Percentiles rank a stretch among this genome's conserved stretches.
phyloP scores from a whole-genome alignment of 1,140 invertebrate species.

The Leucophenga varia region DNA sequence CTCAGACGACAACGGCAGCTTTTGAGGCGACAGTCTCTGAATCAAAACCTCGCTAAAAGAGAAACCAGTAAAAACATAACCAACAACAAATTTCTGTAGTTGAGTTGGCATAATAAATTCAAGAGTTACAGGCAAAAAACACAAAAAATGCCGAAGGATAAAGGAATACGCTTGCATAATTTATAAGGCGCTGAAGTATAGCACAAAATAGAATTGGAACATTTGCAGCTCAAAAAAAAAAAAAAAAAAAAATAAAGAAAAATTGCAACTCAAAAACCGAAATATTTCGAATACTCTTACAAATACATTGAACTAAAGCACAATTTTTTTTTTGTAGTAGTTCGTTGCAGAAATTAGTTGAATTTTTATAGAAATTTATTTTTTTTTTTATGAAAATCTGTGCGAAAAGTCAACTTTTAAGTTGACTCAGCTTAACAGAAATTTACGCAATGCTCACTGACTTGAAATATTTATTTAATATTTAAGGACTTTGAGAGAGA shows the following conservation, averaged over 20 bases:
- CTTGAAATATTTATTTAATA: slow-evolving; percentile 30
- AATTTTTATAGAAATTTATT: too few relatives aligned
- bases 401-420: too few relatives aligned
- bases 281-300: too few relatives aligned
- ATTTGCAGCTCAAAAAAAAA: background rate
- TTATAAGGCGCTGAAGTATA: slow-evolving; percentile 20
- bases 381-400: too few relatives aligned
- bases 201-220: background rate
- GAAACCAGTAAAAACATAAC: too few relatives aligned
- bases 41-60: too few relatives aligned
- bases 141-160: background rate
- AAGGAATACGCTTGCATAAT: slow-evolving; percentile 28
- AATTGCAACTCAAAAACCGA: too few relatives aligned
- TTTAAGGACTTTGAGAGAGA: slow-evolving; percentile 10
- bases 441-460: slow-evolving; percentile 4
- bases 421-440: too few relatives aligned
- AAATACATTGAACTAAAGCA: too few relatives aligned
- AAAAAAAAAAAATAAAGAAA: slow-evolving; percentile 19
- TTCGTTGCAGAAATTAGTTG: too few relatives aligned
- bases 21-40: too few relatives aligned
- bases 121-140: slow-evolving; percentile 12
- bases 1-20: too few relatives aligned
- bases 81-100: slow-evolving; percentile 21
- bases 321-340: slow-evolving; percentile 12
- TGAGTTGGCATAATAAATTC: slow-evolving; percentile 33